Evolutionary conservation across 2,888 invertebrate genomes (phyloP), one percentile per base, ranked within the genome.

Genomic region (Chrysolina oricalcia): DNA sequence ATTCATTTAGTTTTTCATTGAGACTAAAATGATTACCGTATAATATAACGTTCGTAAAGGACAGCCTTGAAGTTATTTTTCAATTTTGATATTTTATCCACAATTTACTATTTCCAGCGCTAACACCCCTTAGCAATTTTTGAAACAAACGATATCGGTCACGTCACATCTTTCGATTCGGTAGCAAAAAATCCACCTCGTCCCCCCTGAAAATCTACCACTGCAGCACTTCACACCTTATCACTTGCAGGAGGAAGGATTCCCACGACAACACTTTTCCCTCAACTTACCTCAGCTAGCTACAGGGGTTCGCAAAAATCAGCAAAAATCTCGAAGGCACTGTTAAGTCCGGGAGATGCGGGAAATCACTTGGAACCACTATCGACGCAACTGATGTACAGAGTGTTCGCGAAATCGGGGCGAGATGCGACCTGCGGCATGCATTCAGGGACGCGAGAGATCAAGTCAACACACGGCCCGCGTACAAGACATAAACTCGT

Each of bases 401-500:
- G 80, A 65, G 74, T 74, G 81, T 81, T 81, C 81, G 81, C 83
- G 82, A 80, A 6, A 79, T 77, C 72, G 78, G 53, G 70, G 70
- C 71, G 76, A 74, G 75, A 23, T 48, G 23, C 59, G 59, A 35
- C 59, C 59, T 59, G 59, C 59, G 59, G 23, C 59, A 59, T 59
- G 59, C 59, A 59, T 27, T 27, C 59, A 59, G 59, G 35, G 27
- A 59, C 59, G 59, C 59, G 59, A 59, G 35, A 59, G 59, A 59
- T 59, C n/a, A 59, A 59, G 76, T 79, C 80, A 79, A 84, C 80
- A 79, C 79, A 81, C 82, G 83, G 85, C 86, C 90, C 90, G 89
- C 89, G 56, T 62, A 63, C 62, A 90, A 90, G 90, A 89, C 90
- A 89, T 90, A 90, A 91, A 91, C 91, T 91, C 91, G 90, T 90